Evolutionary conservation across 2,797 vertebrate genomes (phyloP), one percentile per base, ranked within the genome.

Genomic region (Chanos chanos): DNA sequence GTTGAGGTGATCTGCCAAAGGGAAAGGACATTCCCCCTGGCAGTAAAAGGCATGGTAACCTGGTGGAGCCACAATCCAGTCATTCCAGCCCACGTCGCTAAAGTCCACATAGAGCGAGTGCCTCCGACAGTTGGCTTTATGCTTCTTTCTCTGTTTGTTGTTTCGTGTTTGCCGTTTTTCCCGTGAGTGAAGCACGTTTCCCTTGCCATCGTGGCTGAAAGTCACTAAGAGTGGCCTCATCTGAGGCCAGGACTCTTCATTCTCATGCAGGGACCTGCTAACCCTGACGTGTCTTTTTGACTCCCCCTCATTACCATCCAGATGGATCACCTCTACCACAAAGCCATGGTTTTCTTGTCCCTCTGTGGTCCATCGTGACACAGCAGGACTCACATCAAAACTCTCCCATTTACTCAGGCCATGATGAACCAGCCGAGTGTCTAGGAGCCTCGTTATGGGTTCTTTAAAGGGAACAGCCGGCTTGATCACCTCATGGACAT

Each of bases 61-160:
- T 0, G 95, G 93, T 0, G 97, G 97, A 31, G 97, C 97, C 74
- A 99, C 96, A 75, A 99, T 99, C 97, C 97, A 99, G 86, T 99
- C 96, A 75, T 99, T 99, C 97, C 97, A 99, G 64, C 96, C 94
- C 82, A 99, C 96, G 0, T 98, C 97, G 53, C 94, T 99, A 85
- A 99, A 99, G 91, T 99, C 96, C 85, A 99, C 97, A 2, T 98
- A 98, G 18, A 99, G 88, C 19, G 90, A 89, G 64, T 98, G 95
- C 78, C 96, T 91, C 86, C 92, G 94, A 78, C 97, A 99, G 89
- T 90, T 95, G 62, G 92, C 91, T 84, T 95, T 96, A 74, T 93
- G 83, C 80, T 95, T 96, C 75, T 94, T 92, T 61, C 93, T 88
- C 68, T 91, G 93, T 81, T 95, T 97, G 76, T 83, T 86, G 9